Evolutionary conservation across 2,113 vertebrate genomes (phyloP).

Genomic region (Ophiodon elongatus): DNA sequence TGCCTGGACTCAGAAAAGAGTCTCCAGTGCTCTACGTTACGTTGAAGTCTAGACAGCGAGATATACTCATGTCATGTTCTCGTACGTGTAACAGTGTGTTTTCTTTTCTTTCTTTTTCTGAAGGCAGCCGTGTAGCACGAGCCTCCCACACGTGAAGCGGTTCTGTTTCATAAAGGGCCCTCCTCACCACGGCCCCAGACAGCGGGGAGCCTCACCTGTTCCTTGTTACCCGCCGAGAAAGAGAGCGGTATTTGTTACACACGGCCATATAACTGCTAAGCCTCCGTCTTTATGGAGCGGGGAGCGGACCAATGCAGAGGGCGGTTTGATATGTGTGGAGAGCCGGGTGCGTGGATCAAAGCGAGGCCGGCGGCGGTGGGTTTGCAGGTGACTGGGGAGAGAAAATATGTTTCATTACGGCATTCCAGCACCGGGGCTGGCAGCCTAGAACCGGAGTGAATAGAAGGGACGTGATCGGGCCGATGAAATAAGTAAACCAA

Average conservation of each 20-base stretch:
- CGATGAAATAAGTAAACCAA: background rate
- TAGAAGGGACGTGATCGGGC: background rate
- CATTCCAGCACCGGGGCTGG: constrained; percentile 59
- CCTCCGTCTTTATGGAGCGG: constrained; percentile 53
- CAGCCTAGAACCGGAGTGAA: constrained; percentile 36
- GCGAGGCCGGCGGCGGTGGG: constrained; percentile 61
- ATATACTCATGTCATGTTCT: background rate
- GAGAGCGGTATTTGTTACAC: constrained; percentile 75
- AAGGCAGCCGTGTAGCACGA: background rate
- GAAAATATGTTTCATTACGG: constrained; percentile 75
- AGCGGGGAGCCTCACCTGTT: constrained; percentile 61
- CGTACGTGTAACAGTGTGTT: no score
- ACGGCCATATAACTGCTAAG: constrained; percentile 57
- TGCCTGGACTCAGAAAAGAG: background rate
- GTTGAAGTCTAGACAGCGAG: background rate
- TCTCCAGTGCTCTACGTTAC: background rate
- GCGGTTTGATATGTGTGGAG: constrained; percentile 56
- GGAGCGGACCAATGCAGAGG: constrained; percentile 63
- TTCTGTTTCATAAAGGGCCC: constrained; percentile 9
- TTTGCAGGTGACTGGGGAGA: constrained; percentile 75
- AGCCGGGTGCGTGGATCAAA: constrained; percentile 68
- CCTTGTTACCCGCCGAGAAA: constrained; percentile 57
- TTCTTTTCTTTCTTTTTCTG: no score
- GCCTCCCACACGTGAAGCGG: background rate
- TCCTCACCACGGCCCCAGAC: constrained; percentile 15